Percentiles rank a stretch among this genome's conserved stretches.
Conservation (phyloP, 2,797 vertebrate species). For the Lutjanus argentimaculatus region DNA sequence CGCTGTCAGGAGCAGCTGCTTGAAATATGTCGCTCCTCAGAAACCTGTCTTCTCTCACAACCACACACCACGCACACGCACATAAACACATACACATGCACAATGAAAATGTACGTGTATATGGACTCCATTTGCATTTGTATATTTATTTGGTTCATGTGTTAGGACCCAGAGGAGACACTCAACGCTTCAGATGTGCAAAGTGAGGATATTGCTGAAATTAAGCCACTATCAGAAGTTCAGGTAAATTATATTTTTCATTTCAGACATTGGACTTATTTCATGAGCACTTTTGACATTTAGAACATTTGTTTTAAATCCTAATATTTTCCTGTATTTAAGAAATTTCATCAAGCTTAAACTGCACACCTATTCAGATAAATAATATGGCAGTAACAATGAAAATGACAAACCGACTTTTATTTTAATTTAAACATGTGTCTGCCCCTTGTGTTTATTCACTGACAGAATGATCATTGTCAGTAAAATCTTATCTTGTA, state of each 20-base stretch:
- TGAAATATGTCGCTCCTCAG: slow-evolving; percentile 47
- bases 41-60: slow-evolving; percentile 21
- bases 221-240: neutral
- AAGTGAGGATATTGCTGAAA: slow-evolving; percentile 34
- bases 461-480: neutral
- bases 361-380: neutral
- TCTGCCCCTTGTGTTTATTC: neutral
- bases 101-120: neutral
- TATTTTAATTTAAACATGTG: neutral
- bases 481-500: neutral
- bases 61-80: neutral
- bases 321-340: no score
- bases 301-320: neutral
- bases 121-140: slow-evolving; percentile 22
- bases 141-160: slow-evolving; percentile 33
- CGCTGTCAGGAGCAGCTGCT: slow-evolving; percentile 80
- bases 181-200: slow-evolving; percentile 29
- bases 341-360: neutral
- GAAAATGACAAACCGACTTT: neutral
- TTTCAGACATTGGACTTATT: neutral
- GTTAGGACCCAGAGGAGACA: slow-evolving; percentile 80
- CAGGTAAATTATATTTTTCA: slow-evolving; percentile 52
- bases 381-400: neutral
- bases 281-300: neutral
- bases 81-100: slow-evolving; percentile 2